A percentile compares a stretch with the other conserved stretches of the same genome.
These are phyloP conservation scores for Gymnocheta viridis DNA, from an alignment of 2,888 invertebrate species.

Conservation along the genomic window DNA sequence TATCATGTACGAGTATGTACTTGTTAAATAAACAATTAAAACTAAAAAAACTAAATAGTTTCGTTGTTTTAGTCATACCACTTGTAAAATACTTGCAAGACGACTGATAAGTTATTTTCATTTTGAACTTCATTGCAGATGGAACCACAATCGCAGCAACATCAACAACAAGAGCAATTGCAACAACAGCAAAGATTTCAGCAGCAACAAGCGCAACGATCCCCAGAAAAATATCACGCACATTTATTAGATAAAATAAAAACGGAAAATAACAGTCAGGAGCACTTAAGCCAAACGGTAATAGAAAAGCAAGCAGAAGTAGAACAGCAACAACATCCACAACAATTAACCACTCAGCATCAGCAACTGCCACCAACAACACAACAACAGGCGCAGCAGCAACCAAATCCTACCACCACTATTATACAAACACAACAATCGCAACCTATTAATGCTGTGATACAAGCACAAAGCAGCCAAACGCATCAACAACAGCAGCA, in stretches of 20 bases:
- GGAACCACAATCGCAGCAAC: conserved; percentile 79
- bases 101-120: conserved; percentile 72
- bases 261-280: conserved; percentile 75
- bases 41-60: conserved; percentile 15
- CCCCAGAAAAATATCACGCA: conserved; percentile 75
- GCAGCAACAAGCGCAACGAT: conserved; percentile 74
- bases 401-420: conserved; percentile 57
- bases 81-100: conserved; percentile 13
- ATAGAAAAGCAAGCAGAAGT: conserved; percentile 52
- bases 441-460: conserved; percentile 73
- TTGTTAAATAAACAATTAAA: conserved; percentile 48
- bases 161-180: conserved; percentile 73
- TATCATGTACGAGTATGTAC: too few relatives aligned
- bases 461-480: conserved; percentile 66
- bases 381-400: conserved; percentile 70
- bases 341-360: conserved; percentile 63
- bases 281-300: conserved; percentile 66
- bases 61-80: conserved; percentile 34
- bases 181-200: conserved; percentile 73
- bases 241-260: conserved; percentile 78
- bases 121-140: conserved; percentile 79
- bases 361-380: conserved; percentile 73
- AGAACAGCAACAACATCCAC: conserved; percentile 73
- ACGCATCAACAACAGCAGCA: conserved; percentile 66
- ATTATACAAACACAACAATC: conserved; percentile 59